These are phyloP conservation scores for Porites australiensis DNA, from an alignment of 64 coral and sea anemone species.

Conservation along the genomic window DNA sequence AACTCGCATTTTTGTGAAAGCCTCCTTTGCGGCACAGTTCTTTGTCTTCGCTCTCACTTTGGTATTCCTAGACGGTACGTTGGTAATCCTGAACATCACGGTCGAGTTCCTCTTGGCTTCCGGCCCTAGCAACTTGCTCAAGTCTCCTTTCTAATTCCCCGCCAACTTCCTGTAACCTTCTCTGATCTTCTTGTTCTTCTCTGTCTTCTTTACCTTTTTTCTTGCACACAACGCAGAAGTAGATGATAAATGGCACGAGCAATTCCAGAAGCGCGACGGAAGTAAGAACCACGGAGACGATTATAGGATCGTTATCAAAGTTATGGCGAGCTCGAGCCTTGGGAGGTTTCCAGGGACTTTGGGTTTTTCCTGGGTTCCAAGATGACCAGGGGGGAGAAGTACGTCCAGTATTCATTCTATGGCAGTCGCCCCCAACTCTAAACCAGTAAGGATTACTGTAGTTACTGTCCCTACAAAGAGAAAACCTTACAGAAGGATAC, in stretches of 20 bases:
- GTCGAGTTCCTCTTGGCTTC: slow-evolving; percentile 61
- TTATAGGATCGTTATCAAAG: slow-evolving; percentile 71
- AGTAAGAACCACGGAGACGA: slow-evolving; percentile 52
- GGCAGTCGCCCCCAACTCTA: slow-evolving; percentile 8
- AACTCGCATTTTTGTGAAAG: slow-evolving; percentile 59
- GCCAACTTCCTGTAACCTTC: slow-evolving; percentile 34
- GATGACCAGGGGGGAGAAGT: too few relatives aligned
- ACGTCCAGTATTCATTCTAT: too few relatives aligned
- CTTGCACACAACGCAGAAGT: too few relatives aligned
- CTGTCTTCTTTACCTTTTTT: too few relatives aligned
- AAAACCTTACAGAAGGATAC: slow-evolving; percentile 45
- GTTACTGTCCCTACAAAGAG: slow-evolving; percentile 21
- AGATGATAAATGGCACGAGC: slow-evolving; percentile 58
- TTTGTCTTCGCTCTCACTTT: slow-evolving; percentile 55
- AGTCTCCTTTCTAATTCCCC: slow-evolving; percentile 40
- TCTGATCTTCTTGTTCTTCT: slow-evolving; percentile 16
- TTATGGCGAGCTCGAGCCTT: background rate
- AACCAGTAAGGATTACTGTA: slow-evolving; percentile 26
- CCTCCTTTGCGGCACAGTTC: slow-evolving; percentile 68
- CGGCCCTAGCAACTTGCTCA: slow-evolving; percentile 60
- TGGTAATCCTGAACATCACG: slow-evolving; percentile 67
- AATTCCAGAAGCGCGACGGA: slow-evolving; percentile 55
- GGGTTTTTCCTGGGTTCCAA: too few relatives aligned
- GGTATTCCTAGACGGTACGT: slow-evolving; percentile 39
- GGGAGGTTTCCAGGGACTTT: too few relatives aligned